A percentile compares a stretch with the other conserved stretches of the same genome.
Conservation (phyloP, 2,797 vertebrate genomes). For the Serranus cabrilla region DNA sequence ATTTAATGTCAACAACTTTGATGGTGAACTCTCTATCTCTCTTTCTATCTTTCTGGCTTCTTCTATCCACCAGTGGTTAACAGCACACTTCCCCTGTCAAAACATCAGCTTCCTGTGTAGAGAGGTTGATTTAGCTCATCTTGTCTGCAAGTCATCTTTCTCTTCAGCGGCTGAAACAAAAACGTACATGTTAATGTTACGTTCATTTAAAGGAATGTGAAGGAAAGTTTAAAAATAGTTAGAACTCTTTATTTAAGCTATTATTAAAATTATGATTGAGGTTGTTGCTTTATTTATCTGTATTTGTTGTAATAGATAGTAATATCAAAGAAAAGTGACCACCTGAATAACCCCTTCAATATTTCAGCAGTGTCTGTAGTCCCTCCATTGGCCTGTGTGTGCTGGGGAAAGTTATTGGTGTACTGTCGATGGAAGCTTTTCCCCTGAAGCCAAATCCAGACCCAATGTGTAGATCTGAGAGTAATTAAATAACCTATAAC, state of each 20-base stretch:
- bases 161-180: neutral
- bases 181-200: no score
- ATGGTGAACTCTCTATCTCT: neutral
- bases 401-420: constrained; percentile 84
- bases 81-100: constrained; percentile 26
- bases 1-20: neutral
- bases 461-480: constrained; percentile 48
- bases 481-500: neutral
- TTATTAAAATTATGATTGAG: neutral
- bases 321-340: neutral
- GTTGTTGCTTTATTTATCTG: neutral
- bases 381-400: constrained; percentile 73
- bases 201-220: neutral
- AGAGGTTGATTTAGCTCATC: neutral
- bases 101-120: constrained; percentile 37
- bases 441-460: constrained; percentile 65
- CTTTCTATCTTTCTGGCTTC: neutral
- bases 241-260: neutral
- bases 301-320: neutral
- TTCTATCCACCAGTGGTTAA: neutral
- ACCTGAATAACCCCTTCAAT: constrained; percentile 5
- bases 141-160: neutral
- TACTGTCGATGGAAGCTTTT: constrained; percentile 80
- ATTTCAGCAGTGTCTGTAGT: constrained; percentile 54
- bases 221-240: neutral